Evolutionary conservation across 2,888 invertebrate genomes (phyloP).

Genomic region (Agrotis puta): DNA sequence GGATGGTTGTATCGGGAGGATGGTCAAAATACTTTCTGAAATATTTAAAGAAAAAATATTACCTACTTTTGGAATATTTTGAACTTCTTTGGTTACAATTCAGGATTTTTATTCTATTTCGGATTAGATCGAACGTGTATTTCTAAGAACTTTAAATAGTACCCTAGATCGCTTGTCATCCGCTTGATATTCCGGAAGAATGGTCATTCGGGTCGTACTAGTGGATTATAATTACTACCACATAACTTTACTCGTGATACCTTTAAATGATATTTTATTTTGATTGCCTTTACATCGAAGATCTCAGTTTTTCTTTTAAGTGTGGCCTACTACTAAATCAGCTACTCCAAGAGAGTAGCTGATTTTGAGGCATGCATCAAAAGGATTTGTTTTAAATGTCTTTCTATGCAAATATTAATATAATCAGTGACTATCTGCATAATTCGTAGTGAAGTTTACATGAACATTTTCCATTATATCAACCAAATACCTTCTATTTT

Average conservation of each 20-base stretch:
- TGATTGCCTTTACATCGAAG: background rate
- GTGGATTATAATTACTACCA: background rate
- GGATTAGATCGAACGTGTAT: background rate
- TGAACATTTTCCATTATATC: constrained; percentile 5
- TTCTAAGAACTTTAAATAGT: constrained; percentile 14
- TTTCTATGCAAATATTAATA: background rate
- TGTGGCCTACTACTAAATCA: background rate
- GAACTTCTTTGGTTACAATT: background rate
- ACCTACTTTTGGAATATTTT: constrained; percentile 18
- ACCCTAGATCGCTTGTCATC: background rate
- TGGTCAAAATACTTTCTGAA: constrained; percentile 23
- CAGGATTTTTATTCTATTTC: background rate
- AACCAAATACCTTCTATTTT: constrained; percentile 17
- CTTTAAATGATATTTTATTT: too few relatives aligned
- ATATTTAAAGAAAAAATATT: background rate
- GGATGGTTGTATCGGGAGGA: constrained; percentile 10
- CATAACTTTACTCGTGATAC: background rate
- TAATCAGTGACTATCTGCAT: background rate
- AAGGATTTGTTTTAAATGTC: background rate
- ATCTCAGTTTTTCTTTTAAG: background rate
- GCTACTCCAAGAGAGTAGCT: too few relatives aligned
- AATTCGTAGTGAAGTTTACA: constrained; percentile 4
- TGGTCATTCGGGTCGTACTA: background rate
- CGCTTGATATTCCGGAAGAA: background rate
- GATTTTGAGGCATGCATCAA: background rate